Conservation (phyloP, 2,113 vertebrate genomes). For the Erythrocebus patas region DNA sequence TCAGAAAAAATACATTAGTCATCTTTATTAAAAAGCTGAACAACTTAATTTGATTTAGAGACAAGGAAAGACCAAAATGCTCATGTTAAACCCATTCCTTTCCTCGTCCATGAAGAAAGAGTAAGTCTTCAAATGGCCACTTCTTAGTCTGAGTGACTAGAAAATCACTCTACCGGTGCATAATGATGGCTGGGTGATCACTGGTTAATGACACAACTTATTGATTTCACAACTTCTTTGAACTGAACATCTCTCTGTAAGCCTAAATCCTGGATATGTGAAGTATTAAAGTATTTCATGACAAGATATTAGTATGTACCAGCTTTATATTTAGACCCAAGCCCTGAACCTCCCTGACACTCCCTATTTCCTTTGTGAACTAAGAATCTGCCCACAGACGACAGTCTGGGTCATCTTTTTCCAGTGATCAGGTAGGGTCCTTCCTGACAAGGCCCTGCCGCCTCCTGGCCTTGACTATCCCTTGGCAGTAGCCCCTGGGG, state of each 20-base stretch:
- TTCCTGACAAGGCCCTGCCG: neutral
- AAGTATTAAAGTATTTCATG: conserved; percentile 33
- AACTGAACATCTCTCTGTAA: conserved; percentile 44
- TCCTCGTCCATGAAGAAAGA: conserved; percentile 22
- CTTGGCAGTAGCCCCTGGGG: neutral
- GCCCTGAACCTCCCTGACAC: neutral
- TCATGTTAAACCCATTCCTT: neutral
- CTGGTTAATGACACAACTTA: neutral
- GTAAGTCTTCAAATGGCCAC: conserved; percentile 13
- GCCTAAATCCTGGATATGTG: neutral
- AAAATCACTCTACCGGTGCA: neutral
- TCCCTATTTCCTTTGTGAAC: neutral
- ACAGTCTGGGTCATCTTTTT: neutral
- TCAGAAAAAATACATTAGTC: neutral
- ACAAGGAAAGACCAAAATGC: neutral
- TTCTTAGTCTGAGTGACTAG: neutral
- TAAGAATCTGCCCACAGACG: neutral
- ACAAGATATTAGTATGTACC: neutral
- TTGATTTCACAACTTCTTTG: conserved; percentile 52
- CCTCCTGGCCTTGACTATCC: neutral
- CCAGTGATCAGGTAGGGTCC: neutral
- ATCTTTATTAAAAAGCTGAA: neutral
- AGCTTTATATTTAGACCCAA: neutral
- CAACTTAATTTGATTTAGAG: neutral
- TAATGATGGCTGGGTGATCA: conserved; percentile 14